Evolutionary conservation across 1,140 invertebrate species (phyloP), one percentile per base, ranked within the genome.

Genomic region (Drosophila murphyi): DNA sequence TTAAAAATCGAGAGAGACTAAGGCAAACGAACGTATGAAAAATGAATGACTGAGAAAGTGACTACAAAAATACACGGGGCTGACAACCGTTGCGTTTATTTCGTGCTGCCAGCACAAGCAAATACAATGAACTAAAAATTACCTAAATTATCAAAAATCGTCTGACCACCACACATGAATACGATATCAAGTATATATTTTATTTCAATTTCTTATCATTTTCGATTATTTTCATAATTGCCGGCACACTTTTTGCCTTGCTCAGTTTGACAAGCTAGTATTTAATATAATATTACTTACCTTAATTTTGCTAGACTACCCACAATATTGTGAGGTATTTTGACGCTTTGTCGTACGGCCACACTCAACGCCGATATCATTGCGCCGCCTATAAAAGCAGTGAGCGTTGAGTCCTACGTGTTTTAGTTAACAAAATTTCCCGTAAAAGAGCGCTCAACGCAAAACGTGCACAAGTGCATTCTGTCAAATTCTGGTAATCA

Each of bases 401-500:
- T 72, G 64, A 35, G 28, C 65, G 61, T 81, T 78, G 45, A 37
- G 50, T 41, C 77, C 37, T 64, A 56, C 48, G 34, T 63, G 81
- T 65, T 85, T 75, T 76, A 78, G 51, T 81, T 79, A 76, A 86
- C 71, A 82, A 76, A 78, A 76, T 82, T 76, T 67, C 55, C 32
- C 39, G 63, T 48, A 63, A 29, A 67, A 47, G 29, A 72, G 63
- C 63, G 63, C 20, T 20, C 20, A 20, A 20, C 20, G 35, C 47
- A 61, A 31, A 69, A 61, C 69, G 43, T 59, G 8, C 63, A 56
- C 29, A 35, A 71, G 60, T 52, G 37, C 51, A 62, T 74, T 37
- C 10, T 51, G n/a, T 7, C n/a, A 87, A 87, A 76, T 87, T 87
- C 76, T 76, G 72, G 76, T 87, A 73, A 56, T 71, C 51, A 35